Base-by-base conservation (phyloP, 1,140 invertebrate species). In the Hydropsyche tenuis region DNA sequence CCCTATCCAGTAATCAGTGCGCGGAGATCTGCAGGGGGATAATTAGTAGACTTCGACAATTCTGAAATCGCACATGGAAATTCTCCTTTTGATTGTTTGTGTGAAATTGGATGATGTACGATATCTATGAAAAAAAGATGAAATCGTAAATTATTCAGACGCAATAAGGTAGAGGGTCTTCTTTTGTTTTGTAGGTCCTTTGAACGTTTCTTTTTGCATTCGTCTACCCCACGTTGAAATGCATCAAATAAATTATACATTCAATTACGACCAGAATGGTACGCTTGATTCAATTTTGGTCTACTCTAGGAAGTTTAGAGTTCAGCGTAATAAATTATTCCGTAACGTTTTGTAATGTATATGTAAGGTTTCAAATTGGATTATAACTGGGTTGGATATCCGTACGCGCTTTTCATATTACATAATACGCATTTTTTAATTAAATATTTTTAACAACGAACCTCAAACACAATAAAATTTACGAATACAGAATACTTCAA, bases 121-220 rank as follows among this genome's bases (percentile, higher is more conserved):
- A 45, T 48, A 42, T 22, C 22, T 46, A 42, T 12, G 46, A 72
- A 75, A 75, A n/a, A n/a, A 75, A 68, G 65, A 27, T 69, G 70
- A 75, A 72, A 42, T 46, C 70, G 71, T 75, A 72, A 75, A 72
- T 75, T 75, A 75, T 72, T 75, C 74, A 75, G 74, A 18, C 69
- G 70, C 48, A 68, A 43, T 64, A 46, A 66, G 62, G 30, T 27
- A 45, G 68, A 68, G 68, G 27, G 7, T 62, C 53, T 72, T 75
- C 64, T 69, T 72, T 75, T 63, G 64, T 69, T 53, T 42, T 46
- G 42, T 18, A n/a, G 63, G n/a, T 65, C 23, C 23, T 20, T 60
- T 60, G n/a, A 43, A 30, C 63, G 46, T 16, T 14, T 51, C 14
- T 65, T 65, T 45, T 43, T 45, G 30, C 30, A 51, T 16, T 43